A percentile compares a stretch with the other conserved stretches of the same genome.
Conservation (phyloP, 2,797 vertebrate genomes). For the Platyrinchus mystaceus region DNA sequence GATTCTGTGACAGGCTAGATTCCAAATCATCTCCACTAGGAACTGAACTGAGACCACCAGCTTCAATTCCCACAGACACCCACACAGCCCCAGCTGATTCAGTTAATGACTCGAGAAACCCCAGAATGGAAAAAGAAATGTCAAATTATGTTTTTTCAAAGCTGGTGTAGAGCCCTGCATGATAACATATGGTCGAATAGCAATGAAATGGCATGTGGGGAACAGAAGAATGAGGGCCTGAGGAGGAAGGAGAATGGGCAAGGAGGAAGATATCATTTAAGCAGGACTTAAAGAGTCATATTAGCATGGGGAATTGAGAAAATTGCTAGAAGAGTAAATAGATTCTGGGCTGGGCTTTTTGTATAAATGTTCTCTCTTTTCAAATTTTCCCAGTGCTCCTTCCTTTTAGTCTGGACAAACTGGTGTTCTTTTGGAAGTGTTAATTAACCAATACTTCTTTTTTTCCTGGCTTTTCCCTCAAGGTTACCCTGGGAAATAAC, state of each 20-base stretch:
- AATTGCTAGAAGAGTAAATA: slow-evolving; percentile 68
- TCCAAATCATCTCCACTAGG: neutral
- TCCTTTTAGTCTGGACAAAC: slow-evolving; percentile 66
- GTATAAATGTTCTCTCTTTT: slow-evolving; percentile 69
- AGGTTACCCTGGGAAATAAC: slow-evolving; percentile 45
- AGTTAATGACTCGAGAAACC: neutral
- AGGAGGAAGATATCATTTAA: slow-evolving; percentile 56
- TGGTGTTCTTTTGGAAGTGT: slow-evolving; percentile 69
- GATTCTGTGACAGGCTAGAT: neutral
- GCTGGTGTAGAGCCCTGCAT: neutral
- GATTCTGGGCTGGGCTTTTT: slow-evolving; percentile 64
- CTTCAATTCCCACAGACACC: neutral
- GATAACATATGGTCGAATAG: neutral
- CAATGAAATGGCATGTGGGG: neutral
- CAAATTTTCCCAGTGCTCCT: slow-evolving; percentile 62
- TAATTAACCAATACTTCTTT: slow-evolving; percentile 68
- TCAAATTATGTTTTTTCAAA: neutral
- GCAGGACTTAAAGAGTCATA: slow-evolving; percentile 51
- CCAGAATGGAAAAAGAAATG: neutral
- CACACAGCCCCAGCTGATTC: neutral
- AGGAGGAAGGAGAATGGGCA: slow-evolving; percentile 20
- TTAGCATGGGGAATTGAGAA: slow-evolving; percentile 61
- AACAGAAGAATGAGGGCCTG: neutral
- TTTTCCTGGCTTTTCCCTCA: slow-evolving; percentile 56
- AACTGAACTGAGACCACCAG: neutral